Evolutionary conservation across 2,888 invertebrate genomes (phyloP).

Genomic region (Caenorhabditis drosophilae): DNA sequence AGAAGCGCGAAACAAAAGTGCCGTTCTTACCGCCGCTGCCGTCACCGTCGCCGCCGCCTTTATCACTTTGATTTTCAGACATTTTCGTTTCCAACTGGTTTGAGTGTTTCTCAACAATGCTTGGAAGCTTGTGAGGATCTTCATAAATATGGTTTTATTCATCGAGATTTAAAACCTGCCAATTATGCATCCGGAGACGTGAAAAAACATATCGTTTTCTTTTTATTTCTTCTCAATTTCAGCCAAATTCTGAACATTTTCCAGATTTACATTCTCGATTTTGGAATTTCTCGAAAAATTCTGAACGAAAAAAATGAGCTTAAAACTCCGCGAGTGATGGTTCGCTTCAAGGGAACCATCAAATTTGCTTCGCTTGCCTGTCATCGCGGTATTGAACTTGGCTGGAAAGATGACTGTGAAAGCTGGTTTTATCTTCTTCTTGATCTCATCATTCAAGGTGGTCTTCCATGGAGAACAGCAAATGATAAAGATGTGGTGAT

Average conservation of each 20-base stretch:
- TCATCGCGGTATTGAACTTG: conserved; percentile 53
- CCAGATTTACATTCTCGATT: conserved; percentile 61
- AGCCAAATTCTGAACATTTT: too few relatives aligned
- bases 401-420: conserved; percentile 62
- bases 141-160: conserved; percentile 61
- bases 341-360: conserved; percentile 61
- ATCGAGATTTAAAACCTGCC: conserved; percentile 60
- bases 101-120: conserved; percentile 54
- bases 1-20: conserved; percentile 37
- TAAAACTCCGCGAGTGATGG: conserved; percentile 44
- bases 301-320: conserved; percentile 48
- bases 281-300: conserved; percentile 59
- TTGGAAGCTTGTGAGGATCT: conserved; percentile 63
- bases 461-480: conserved; percentile 57
- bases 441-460: conserved; percentile 49
- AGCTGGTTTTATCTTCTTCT: conserved; percentile 64
- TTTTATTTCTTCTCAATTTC: background rate
- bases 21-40: too few relatives aligned
- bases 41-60: too few relatives aligned
- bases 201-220: conserved; percentile 12
- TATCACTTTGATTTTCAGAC: conserved; percentile 6
- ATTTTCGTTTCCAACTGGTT: conserved; percentile 52
- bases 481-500: conserved; percentile 51
- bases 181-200: conserved; percentile 57
- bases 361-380: conserved; percentile 60